Base-by-base conservation (phyloP, 2,888 invertebrate species). In the Brachylomia viminalis region DNA sequence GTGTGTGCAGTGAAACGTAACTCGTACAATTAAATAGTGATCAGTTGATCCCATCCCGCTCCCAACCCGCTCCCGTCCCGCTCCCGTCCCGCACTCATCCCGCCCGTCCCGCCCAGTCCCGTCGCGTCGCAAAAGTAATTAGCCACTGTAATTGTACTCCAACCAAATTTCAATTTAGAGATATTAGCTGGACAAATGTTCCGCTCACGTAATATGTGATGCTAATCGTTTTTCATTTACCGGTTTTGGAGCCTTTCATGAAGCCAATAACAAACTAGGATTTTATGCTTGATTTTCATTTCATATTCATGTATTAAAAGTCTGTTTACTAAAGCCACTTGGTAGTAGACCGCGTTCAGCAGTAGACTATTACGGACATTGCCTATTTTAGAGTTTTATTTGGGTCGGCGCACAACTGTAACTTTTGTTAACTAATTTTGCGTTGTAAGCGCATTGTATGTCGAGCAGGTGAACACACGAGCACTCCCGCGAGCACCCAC, bases 101-200 rank as follows among this genome's bases (percentile, higher is more conserved):
- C n/a, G n/a, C 49, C 49, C 20, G 47, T 27, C 59, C 45, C 45
- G 17, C 58, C 3, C 20, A 56, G 54, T 11, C 47, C 47, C 54
- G n/a, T 45, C 15, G 27, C n/a, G 61, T 71, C 68, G 56, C 67
- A 49, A 79, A 54, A 76, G 74, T 84, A 84, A 85, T 85, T 85
- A 82, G 78, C 68, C 69, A 69, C 42, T 72, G 71, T 82, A 77
- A 77, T 73, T 78, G 61, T 75, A 75, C 59, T 75, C 69, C 27
- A 73, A 80, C 80, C 62, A 67, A 80, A 79, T 84, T 78, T 82
- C 70, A 78, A 82, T 79, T 82, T 73, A 66, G 61, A 83, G 49
- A 79, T 78, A 75, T 75, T 80, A 72, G 62, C 80, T 84, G 80
- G 54, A 80, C 75, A 75, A 65, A 65, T 80, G 80, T 66, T 58